Percentiles rank a stretch among this genome's conserved stretches.
Evolutionary conservation across 2,113 vertebrate genomes (phyloP).

Genomic region (Bostrychus sinensis): DNA sequence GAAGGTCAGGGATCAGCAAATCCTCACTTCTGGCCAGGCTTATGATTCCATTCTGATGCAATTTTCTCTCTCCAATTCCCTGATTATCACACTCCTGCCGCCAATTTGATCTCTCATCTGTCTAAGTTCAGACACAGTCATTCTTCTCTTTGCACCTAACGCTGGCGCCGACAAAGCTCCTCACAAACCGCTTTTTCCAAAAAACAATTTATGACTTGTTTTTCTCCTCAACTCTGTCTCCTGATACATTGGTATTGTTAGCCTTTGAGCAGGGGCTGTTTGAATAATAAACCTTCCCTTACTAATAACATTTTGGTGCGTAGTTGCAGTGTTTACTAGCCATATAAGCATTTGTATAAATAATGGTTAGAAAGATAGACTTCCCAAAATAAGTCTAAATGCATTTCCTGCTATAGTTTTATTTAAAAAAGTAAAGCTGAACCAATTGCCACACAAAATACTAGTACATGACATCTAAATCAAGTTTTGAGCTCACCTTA

Average conservation of each 20-base stretch:
- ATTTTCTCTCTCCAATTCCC: constrained; percentile 69
- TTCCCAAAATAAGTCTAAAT: too few species aligned
- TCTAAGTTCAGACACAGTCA: constrained; percentile 56
- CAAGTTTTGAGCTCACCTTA: too few species aligned
- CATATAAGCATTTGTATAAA: too few species aligned
- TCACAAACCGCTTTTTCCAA: constrained; percentile 18
- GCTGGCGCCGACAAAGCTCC: constrained; percentile 28
- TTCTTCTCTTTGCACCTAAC: constrained; percentile 47
- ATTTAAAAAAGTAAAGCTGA: too few species aligned
- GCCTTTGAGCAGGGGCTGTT: background rate
- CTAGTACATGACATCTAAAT: too few species aligned
- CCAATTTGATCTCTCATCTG: constrained; percentile 67
- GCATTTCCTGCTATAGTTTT: too few species aligned
- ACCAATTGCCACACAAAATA: too few species aligned
- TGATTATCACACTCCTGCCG: constrained; percentile 69
- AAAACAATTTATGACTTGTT: constrained; percentile 37
- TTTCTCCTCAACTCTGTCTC: constrained; percentile 2
- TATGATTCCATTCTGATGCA: constrained; percentile 78
- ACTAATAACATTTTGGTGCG: too few species aligned
- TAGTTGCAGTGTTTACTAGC: too few species aligned
- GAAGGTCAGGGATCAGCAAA: constrained; percentile 80
- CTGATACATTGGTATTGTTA: background rate
- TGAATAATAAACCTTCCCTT: too few species aligned
- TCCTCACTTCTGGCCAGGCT: constrained; percentile 69
- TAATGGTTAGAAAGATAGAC: too few species aligned